A percentile compares a stretch with the other conserved stretches of the same genome.
These are phyloP conservation scores for Lagocephalus sceleratus DNA, from an alignment of 2,797 vertebrate genomes.

Conservation along the genomic window DNA sequence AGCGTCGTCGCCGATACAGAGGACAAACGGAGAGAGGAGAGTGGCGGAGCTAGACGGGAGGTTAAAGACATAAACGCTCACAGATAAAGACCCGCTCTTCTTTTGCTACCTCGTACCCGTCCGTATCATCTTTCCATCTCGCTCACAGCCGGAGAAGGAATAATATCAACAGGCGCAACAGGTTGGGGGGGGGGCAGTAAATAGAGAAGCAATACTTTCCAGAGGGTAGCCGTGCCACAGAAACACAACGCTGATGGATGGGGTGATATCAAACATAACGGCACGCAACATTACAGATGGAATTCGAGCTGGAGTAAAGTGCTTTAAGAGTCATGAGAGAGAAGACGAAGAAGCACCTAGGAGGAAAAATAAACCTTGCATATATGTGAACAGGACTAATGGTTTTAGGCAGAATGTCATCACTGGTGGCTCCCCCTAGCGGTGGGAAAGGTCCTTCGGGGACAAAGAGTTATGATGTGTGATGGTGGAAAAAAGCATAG, in stretches of 20 bases:
- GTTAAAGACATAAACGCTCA: background rate
- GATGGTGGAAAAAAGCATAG: too few relatives aligned
- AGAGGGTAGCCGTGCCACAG: constrained; percentile 18
- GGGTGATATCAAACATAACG: background rate
- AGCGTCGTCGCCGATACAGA: constrained; percentile 30
- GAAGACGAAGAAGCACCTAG: too few relatives aligned
- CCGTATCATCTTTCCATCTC: constrained; percentile 40
- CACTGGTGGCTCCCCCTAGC: constrained; percentile 42
- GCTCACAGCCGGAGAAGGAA: constrained; percentile 38
- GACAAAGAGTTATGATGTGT: background rate
- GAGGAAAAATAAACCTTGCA: too few relatives aligned
- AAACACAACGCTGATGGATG: constrained; percentile 25
- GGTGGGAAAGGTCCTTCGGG: constrained; percentile 19
- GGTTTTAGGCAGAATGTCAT: constrained; percentile 6
- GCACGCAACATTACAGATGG: too few relatives aligned
- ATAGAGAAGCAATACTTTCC: constrained; percentile 29
- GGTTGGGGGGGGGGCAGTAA: constrained; percentile 40
- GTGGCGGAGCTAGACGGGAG: constrained; percentile 2
- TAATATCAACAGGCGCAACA: constrained; percentile 42
- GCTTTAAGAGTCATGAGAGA: too few relatives aligned
- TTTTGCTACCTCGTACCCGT: constrained; percentile 46
- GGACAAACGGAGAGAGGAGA: constrained; percentile 4
- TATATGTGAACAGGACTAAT: constrained; percentile 2
- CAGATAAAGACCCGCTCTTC: constrained; percentile 10
- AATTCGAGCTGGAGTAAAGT: too few relatives aligned